phyloP scores from a whole-genome alignment of 2,888 invertebrate species.

The Orthosia cruda region DNA sequence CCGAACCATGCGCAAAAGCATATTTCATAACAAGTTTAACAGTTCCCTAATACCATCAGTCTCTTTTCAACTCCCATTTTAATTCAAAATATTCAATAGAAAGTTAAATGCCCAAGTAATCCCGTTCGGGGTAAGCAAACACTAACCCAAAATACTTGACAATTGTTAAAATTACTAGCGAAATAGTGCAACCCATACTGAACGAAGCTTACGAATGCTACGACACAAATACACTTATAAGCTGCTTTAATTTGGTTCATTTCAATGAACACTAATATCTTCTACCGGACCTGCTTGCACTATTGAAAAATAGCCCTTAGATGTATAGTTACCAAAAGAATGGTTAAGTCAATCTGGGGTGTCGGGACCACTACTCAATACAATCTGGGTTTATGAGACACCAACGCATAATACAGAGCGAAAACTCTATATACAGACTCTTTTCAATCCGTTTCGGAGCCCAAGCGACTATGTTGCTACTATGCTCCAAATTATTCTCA shows the following conservation, averaged over 20 bases:
- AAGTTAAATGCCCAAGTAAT: background rate
- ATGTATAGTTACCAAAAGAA: background rate
- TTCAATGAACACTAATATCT: background rate
- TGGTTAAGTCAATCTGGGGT: too few species aligned
- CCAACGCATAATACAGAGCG: too few species aligned
- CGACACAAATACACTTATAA: background rate
- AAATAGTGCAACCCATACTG: slow-evolving; percentile 4
- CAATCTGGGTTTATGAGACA: too few species aligned
- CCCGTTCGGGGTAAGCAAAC: slow-evolving; percentile 55
- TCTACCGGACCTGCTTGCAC: background rate
- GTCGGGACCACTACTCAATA: too few species aligned
- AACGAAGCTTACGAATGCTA: background rate
- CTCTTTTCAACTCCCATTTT: slow-evolving; percentile 58
- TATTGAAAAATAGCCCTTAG: background rate
- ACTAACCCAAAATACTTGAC: background rate
- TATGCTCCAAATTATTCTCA: too few species aligned
- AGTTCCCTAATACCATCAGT: background rate
- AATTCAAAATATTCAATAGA: background rate
- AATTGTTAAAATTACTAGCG: slow-evolving; percentile 5
- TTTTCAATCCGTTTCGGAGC: too few species aligned
- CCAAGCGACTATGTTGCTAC: too few species aligned
- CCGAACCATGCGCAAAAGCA: slow-evolving; percentile 31
- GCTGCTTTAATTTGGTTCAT: background rate
- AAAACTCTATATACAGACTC: too few species aligned
- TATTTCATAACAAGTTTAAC: background rate